These are phyloP conservation scores for Bergia sp. DNA, from an alignment of 92 coral and sea anemone genomes.

Conservation along the genomic window DNA sequence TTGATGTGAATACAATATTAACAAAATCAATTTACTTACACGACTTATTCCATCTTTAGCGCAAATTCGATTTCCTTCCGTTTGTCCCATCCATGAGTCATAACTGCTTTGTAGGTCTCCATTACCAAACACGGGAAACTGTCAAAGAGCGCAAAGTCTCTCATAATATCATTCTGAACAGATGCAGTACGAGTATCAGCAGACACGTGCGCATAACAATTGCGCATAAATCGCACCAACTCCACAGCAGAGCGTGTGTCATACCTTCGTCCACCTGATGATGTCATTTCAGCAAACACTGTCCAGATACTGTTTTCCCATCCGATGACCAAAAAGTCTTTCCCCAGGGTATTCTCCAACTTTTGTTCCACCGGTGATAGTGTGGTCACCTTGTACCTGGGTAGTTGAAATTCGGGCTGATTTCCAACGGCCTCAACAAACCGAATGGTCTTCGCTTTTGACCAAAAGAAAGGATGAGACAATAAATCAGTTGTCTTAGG, in stretches of 20 bases:
- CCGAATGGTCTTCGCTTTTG: slow-evolving; percentile 12
- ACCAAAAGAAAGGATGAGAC: slow-evolving; percentile 28
- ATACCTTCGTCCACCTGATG: not conserved
- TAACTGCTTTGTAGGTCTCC: too few relatives aligned
- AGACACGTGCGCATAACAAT: slow-evolving; percentile 13
- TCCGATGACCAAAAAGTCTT: not conserved
- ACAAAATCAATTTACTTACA: too few relatives aligned
- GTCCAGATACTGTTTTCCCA: slow-evolving; percentile 7
- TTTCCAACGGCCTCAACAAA: slow-evolving; percentile 50
- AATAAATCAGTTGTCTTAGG: slow-evolving; percentile 32
- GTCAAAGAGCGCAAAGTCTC: too few relatives aligned
- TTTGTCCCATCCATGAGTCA: too few relatives aligned
- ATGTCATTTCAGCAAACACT: slow-evolving; percentile 34
- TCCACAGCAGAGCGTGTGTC: slow-evolving; percentile 11
- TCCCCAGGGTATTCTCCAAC: slow-evolving; percentile 22
- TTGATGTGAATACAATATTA: too few relatives aligned
- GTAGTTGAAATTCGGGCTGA: slow-evolving; percentile 40
- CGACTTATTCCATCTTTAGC: too few relatives aligned
- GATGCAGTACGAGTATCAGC: not conserved
- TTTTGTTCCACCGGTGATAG: not conserved
- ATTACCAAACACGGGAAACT: too few relatives aligned
- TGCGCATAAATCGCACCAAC: slow-evolving; percentile 25
- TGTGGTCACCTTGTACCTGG: not conserved
- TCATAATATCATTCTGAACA: too few relatives aligned
- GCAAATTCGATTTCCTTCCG: too few relatives aligned